A percentile compares a stretch with the other conserved stretches of the same genome.
phyloP scores from a whole-genome alignment of 92 coral and sea anemone genomes.

The Porites lobata region DNA sequence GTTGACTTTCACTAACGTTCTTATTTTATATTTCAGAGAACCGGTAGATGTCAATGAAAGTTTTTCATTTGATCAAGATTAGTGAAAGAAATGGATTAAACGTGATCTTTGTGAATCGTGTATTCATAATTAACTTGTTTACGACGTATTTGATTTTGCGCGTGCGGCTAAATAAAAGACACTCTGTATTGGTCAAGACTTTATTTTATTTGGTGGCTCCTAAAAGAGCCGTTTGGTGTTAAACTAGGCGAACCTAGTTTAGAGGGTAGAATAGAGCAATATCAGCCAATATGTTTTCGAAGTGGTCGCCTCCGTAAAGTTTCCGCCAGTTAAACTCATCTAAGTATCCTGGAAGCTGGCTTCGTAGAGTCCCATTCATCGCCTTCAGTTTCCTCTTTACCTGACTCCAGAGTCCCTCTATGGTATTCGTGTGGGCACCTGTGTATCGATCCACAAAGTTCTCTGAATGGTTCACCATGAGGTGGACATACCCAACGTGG shows the following conservation, averaged over 20 bases:
- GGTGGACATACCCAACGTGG: constrained; percentile 6
- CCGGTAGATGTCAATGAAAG: no score
- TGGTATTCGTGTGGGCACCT: background rate
- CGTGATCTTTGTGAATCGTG: no score
- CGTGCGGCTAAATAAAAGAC: no score
- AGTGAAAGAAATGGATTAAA: no score
- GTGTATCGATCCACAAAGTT: constrained; percentile 26
- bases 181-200: background rate
- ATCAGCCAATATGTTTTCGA: constrained; percentile 1
- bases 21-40: no score
- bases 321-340: constrained; percentile 7
- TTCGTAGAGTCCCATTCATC: constrained; percentile 9
- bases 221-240: constrained; percentile 1
- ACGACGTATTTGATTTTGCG: no score
- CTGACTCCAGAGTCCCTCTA: no score
- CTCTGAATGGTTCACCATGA: constrained; percentile 36
- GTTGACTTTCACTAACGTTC: no score
- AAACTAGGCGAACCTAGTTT: no score
- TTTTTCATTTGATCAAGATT: no score
- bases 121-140: no score
- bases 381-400: background rate
- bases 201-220: constrained; percentile 40
- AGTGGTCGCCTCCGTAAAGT: background rate
- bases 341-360: constrained; percentile 10
- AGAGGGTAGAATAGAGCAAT: background rate